These are phyloP conservation scores for Indicator indicator DNA, from an alignment of 2,113 vertebrate species.

Conservation along the genomic window DNA sequence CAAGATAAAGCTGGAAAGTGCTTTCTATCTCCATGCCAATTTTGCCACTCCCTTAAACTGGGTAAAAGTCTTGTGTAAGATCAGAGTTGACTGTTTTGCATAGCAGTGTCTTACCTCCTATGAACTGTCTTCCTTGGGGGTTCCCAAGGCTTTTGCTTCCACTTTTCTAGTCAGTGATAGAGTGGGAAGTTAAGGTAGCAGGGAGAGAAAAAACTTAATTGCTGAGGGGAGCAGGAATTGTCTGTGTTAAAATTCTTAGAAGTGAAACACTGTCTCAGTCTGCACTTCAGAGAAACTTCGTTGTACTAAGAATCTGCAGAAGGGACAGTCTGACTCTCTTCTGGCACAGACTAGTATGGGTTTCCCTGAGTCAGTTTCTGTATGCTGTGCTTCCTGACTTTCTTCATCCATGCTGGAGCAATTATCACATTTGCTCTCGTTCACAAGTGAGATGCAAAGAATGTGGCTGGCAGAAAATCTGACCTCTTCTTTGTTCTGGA, in stretches of 20 bases:
- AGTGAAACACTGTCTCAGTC: background rate
- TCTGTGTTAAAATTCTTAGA: background rate
- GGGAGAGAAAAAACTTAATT: background rate
- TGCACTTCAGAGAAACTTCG: background rate
- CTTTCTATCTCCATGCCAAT: background rate
- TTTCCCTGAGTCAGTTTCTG: background rate
- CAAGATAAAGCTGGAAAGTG: background rate
- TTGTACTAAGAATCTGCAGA: background rate
- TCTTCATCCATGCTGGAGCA: background rate
- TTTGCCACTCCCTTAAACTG: background rate
- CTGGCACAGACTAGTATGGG: background rate
- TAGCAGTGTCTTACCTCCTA: background rate
- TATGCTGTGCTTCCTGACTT: background rate
- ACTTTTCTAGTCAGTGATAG: background rate
- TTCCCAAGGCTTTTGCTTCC: background rate
- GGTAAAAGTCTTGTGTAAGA: background rate
- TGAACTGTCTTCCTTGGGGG: background rate
- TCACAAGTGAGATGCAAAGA: slow-evolving; percentile 47
- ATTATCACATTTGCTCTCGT: slow-evolving; percentile 46
- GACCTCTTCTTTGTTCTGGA: slow-evolving; percentile 45
- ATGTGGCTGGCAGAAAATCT: slow-evolving; percentile 31
- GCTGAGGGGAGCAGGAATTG: background rate
- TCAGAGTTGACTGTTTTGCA: background rate
- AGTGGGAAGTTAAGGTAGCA: background rate
- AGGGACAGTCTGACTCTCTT: background rate